Percentiles rank a stretch among this genome's conserved stretches.
phyloP scores from a whole-genome alignment of 1,140 invertebrate species.

The Pristionchus pacificus region DNA sequence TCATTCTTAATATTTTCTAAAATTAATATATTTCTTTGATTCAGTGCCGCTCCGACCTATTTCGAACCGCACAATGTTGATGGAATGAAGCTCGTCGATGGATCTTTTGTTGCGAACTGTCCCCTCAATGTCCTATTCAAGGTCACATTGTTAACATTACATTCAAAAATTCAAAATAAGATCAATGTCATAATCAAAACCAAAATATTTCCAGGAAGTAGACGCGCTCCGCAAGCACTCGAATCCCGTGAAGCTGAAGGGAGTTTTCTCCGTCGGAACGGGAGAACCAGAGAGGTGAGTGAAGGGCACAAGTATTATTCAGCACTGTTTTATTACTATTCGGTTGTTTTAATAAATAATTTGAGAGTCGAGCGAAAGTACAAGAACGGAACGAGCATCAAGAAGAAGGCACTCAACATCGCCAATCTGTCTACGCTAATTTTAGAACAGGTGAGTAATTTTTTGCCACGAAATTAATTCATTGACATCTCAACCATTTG shows the following conservation, averaged over 20 bases:
- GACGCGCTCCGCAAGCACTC: constrained; percentile 38
- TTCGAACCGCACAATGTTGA: constrained; percentile 43
- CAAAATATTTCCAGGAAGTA: constrained; percentile 39
- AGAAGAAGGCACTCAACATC: constrained; percentile 37
- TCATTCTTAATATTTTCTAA: constrained; percentile 5
- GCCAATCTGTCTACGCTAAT: constrained; percentile 40
- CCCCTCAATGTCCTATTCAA: constrained; percentile 46
- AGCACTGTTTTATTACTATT: too few species aligned
- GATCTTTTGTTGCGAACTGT: constrained; percentile 50
- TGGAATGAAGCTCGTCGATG: constrained; percentile 43
- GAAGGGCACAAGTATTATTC: too few species aligned
- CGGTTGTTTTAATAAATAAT: not conserved
- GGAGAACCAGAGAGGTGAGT: constrained; percentile 50
- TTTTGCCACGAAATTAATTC: too few species aligned
- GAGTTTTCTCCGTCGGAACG: constrained; percentile 50
- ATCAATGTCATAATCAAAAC: not conserved
- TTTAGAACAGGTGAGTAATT: constrained; percentile 44
- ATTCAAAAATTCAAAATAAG: not conserved
- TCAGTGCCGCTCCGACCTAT: constrained; percentile 51
- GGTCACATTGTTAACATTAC: too few species aligned
- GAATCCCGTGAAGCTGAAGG: constrained; percentile 34
- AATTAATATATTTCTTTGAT: constrained; percentile 16
- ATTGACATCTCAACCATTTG: too few species aligned
- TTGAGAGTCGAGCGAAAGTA: constrained; percentile 39
- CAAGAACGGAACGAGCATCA: constrained; percentile 40